phyloP scores from a whole-genome alignment of 2,888 invertebrate genomes.

The Dendrolimus houi region DNA sequence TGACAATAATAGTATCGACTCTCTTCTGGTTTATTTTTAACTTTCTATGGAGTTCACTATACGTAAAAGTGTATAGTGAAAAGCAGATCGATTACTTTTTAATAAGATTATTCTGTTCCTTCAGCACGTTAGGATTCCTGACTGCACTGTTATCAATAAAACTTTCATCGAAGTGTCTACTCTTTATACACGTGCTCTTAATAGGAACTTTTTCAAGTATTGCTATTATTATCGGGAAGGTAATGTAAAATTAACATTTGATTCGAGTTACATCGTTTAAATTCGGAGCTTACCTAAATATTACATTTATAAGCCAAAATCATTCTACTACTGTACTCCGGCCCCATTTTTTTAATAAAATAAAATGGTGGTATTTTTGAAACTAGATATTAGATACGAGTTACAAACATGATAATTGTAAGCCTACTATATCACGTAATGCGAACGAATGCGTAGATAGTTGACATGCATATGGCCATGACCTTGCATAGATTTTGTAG shows the following conservation, averaged over 20 bases:
- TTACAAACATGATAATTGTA: too few species aligned
- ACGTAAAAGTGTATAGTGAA: constrained; percentile 37
- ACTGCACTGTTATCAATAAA: constrained; percentile 33
- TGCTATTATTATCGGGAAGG: constrained; percentile 24
- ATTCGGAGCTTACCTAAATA: too few species aligned
- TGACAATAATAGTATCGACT: constrained; percentile 25
- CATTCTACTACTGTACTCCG: too few species aligned
- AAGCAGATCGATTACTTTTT: constrained; percentile 20
- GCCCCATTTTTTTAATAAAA: too few species aligned
- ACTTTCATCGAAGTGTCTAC: constrained; percentile 32
- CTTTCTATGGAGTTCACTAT: constrained; percentile 47
- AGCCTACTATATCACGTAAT: too few species aligned
- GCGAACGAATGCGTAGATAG: too few species aligned
- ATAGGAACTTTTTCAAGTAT: constrained; percentile 35
- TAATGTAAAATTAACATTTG: constrained; percentile 12
- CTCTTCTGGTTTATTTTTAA: constrained; percentile 43
- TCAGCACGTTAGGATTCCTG: constrained; percentile 31
- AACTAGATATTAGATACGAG: too few species aligned
- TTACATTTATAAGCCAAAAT: too few species aligned
- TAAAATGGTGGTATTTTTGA: too few species aligned
- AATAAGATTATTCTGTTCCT: constrained; percentile 30
- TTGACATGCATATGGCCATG: too few species aligned
- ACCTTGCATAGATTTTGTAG: too few species aligned
- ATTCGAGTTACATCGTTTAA: too few species aligned
- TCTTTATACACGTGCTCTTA: constrained; percentile 35